phyloP scores from a whole-genome alignment of 2,113 vertebrate species.

The Ctenodactylus gundi region DNA sequence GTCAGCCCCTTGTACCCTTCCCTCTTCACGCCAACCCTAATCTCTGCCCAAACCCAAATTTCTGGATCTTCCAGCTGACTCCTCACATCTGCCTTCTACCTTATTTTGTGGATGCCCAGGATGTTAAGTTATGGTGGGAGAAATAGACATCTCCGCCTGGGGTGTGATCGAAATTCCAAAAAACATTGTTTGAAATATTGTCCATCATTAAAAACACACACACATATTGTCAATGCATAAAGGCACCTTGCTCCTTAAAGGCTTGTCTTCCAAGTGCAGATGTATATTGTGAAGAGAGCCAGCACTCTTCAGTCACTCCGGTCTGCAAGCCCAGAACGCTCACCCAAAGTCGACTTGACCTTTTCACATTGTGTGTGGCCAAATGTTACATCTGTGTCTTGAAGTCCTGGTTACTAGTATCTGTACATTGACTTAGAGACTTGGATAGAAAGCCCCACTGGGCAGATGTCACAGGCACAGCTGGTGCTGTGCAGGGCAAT shows the following conservation, averaged over 20 bases:
- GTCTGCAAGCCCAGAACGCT: neutral
- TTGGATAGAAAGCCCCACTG: neutral
- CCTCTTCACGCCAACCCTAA: neutral
- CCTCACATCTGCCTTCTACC: neutral
- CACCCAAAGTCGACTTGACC: neutral
- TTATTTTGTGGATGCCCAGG: neutral
- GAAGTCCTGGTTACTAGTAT: neutral
- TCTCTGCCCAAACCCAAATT: neutral
- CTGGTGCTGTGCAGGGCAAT: neutral
- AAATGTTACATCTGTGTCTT: too few relatives aligned
- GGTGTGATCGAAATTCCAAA: neutral
- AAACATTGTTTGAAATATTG: neutral
- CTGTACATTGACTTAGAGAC: neutral
- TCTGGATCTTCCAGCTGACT: neutral
- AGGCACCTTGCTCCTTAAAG: neutral
- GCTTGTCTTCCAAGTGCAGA: neutral
- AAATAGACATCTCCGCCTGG: neutral
- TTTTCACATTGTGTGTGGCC: neutral
- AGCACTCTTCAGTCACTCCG: neutral
- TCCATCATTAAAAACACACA: neutral
- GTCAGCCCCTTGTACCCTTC: too few relatives aligned
- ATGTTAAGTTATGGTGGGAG: neutral
- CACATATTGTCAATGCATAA: neutral
- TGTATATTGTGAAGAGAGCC: neutral
- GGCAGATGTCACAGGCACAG: neutral